Conservation (phyloP, 2,888 invertebrate genomes). For the Bombyx huttoni region DNA sequence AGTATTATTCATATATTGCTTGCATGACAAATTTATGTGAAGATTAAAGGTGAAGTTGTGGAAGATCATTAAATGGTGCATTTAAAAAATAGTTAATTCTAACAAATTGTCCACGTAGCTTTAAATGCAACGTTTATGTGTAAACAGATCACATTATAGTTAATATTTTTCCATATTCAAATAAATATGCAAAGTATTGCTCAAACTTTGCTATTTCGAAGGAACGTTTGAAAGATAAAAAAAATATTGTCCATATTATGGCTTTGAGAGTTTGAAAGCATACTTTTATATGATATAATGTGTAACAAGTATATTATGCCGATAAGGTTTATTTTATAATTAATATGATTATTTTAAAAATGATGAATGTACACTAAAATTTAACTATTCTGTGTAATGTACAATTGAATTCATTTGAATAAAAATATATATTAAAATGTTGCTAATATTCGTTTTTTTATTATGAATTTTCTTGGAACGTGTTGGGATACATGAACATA, state of each 20-base stretch:
- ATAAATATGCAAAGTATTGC: slow-evolving; percentile 44
- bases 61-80: slow-evolving; percentile 56
- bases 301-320: slow-evolving; percentile 46
- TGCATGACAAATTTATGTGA: slow-evolving; percentile 38
- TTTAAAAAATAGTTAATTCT: slow-evolving; percentile 64
- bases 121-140: slow-evolving; percentile 50
- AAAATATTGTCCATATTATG: slow-evolving; percentile 50
- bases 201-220: slow-evolving; percentile 36
- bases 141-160: slow-evolving; percentile 54
- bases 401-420: slow-evolving; percentile 72
- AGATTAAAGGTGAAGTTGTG: slow-evolving; percentile 14
- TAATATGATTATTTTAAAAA: slow-evolving; percentile 63
- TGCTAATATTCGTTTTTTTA: slow-evolving; percentile 59
- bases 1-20: slow-evolving; percentile 58
- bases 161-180: slow-evolving; percentile 45
- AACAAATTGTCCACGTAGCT: slow-evolving; percentile 62
- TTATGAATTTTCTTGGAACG: slow-evolving; percentile 8
- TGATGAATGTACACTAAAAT: slow-evolving; percentile 57
- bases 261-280: slow-evolving; percentile 48
- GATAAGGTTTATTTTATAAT: slow-evolving; percentile 69
- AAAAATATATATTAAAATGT: slow-evolving; percentile 75
- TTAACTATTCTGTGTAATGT: slow-evolving; percentile 65
- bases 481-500: background rate
- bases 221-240: slow-evolving; percentile 23
- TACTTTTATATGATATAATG: slow-evolving; percentile 48